phyloP scores from a whole-genome alignment of 1,140 invertebrate genomes.

The Drosophila sp. region DNA sequence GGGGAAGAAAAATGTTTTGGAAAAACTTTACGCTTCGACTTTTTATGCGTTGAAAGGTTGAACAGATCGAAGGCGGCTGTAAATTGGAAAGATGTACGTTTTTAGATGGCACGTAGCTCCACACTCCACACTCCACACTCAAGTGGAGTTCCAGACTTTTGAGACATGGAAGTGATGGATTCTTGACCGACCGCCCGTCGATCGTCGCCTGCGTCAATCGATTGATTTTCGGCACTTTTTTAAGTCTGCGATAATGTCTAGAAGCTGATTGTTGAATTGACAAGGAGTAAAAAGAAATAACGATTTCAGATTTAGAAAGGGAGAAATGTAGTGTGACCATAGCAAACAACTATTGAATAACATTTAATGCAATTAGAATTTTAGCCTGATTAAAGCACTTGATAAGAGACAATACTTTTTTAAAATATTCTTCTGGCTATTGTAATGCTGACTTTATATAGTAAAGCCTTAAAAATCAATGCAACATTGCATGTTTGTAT shows the following conservation, averaged over 20 bases:
- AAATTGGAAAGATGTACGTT: conserved; percentile 11
- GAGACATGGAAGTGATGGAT: conserved; percentile 63
- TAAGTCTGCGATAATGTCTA: conserved; percentile 51
- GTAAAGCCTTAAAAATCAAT: too few relatives aligned
- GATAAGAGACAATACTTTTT: too few relatives aligned
- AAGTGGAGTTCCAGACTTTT: conserved; percentile 51
- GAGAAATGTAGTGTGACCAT: neutral
- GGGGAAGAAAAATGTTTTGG: conserved; percentile 36
- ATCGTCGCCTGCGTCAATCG: conserved; percentile 57
- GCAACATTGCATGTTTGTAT: too few relatives aligned
- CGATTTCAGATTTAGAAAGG: neutral
- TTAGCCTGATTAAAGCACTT: too few relatives aligned
- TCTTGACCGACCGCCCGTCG: conserved; percentile 52
- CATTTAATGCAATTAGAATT: neutral
- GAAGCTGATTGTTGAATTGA: conserved; percentile 27
- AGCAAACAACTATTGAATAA: neutral
- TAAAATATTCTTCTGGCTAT: too few relatives aligned
- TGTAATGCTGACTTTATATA: too few relatives aligned
- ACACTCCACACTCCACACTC: conserved; percentile 16
- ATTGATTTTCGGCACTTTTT: conserved; percentile 72
- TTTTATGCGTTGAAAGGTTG: conserved; percentile 72
- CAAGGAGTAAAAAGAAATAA: conserved; percentile 48
- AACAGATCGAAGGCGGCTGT: conserved; percentile 45
- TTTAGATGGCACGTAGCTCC: conserved; percentile 5
- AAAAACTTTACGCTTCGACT: conserved; percentile 52